A percentile compares a stretch with the other conserved stretches of the same genome.
phyloP scores from a whole-genome alignment of 2,797 vertebrate genomes.

The Cossypha niveicapilla region DNA sequence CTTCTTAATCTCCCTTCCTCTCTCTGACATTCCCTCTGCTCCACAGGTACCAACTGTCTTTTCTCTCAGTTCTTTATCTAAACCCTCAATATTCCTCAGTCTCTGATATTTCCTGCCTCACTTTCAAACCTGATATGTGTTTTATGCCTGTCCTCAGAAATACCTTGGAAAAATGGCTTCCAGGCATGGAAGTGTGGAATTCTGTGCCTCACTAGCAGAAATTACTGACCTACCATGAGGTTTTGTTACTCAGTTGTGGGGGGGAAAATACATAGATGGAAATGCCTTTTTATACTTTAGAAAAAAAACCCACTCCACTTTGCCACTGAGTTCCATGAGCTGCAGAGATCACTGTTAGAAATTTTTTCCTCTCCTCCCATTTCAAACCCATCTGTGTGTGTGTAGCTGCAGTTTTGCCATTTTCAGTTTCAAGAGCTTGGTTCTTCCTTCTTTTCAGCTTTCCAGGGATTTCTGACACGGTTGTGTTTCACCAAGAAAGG shows the following conservation, averaged over 20 bases:
- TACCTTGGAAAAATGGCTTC: background rate
- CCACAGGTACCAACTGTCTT: constrained; percentile 16
- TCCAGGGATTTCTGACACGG: background rate
- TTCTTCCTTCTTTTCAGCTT: background rate
- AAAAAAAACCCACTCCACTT: background rate
- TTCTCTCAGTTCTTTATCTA: background rate
- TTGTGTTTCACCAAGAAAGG: background rate
- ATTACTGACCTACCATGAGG: background rate
- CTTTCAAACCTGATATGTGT: background rate
- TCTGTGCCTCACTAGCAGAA: background rate
- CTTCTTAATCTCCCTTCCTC: constrained; percentile 13
- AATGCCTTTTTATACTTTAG: background rate
- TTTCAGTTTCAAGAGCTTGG: background rate
- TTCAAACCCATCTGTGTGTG: background rate
- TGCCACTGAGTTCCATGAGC: background rate
- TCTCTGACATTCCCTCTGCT: constrained; percentile 12
- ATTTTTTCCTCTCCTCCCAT: background rate
- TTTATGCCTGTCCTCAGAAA: background rate
- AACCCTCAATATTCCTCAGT: background rate
- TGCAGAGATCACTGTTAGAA: background rate
- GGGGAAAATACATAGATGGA: background rate
- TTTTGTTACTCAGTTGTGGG: background rate
- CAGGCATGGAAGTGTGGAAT: background rate
- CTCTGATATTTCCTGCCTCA: background rate
- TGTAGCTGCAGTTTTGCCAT: background rate